These are phyloP conservation scores for Phrynocephalus forsythii DNA, from an alignment of 2,797 vertebrate species.

Conservation along the genomic window DNA sequence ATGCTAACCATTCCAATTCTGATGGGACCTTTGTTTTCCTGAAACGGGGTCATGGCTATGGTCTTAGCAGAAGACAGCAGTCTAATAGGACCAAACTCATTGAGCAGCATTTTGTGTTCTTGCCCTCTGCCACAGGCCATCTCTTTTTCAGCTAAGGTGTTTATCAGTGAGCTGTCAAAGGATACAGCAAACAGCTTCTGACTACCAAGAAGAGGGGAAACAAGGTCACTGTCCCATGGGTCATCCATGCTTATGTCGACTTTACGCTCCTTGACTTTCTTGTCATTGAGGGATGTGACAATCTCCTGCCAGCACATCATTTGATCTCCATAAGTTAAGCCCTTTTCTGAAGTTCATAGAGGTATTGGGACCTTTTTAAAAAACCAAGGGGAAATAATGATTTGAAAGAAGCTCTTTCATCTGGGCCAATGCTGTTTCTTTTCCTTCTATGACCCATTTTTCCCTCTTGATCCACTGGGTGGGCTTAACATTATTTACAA, in stretches of 20 bases:
- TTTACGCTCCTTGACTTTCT: background rate
- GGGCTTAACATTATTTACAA: constrained; percentile 13
- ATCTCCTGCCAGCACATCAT: constrained; percentile 21
- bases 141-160: background rate
- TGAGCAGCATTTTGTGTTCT: constrained; percentile 28
- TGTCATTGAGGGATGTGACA: constrained; percentile 16
- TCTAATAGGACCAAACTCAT: background rate
- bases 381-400: constrained; percentile 25
- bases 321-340: constrained; percentile 37
- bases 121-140: background rate
- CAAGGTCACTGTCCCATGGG: background rate
- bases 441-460: background rate
- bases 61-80: background rate
- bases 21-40: background rate
- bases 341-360: constrained; percentile 25
- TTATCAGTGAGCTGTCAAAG: background rate
- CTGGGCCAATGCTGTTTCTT: constrained; percentile 15
- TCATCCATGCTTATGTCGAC: constrained; percentile 22
- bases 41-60: constrained; percentile 24
- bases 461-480: background rate
- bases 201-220: background rate
- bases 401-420: constrained; percentile 52
- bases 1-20: background rate
- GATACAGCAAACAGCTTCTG: constrained; percentile 4
- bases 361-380: constrained; percentile 1